Evolutionary conservation across 2,113 vertebrate species (phyloP).

Genomic region (Nansenia antarctica): DNA sequence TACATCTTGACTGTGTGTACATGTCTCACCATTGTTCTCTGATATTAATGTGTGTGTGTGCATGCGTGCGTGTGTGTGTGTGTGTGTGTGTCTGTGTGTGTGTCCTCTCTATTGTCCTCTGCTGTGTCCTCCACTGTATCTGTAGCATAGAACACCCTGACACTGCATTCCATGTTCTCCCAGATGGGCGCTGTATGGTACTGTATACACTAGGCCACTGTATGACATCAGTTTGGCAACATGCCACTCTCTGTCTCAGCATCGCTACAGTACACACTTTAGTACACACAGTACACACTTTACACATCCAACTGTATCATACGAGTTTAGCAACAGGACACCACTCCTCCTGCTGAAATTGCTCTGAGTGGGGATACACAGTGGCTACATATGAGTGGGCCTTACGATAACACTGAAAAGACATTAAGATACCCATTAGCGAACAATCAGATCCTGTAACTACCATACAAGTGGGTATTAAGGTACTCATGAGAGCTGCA

Average conservation of each 20-base stretch:
- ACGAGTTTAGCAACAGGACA: not conserved
- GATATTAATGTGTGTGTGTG: not conserved
- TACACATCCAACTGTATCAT: not conserved
- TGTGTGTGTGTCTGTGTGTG: not conserved
- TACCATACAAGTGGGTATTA: conserved; percentile 17
- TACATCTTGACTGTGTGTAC: too few relatives aligned
- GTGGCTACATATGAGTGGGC: not conserved
- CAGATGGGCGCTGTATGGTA: not conserved
- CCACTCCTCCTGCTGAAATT: not conserved
- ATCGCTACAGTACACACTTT: too few relatives aligned
- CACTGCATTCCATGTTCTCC: not conserved
- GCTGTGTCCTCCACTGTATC: not conserved
- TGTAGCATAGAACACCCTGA: not conserved
- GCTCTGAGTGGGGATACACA: not conserved
- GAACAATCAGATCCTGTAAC: conserved; percentile 14
- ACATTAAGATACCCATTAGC: conserved; percentile 31
- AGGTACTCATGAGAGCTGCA: conserved; percentile 8
- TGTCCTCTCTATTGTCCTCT: not conserved
- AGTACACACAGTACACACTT: too few relatives aligned
- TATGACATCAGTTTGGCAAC: conserved; percentile 1
- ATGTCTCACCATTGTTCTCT: conserved; percentile 6
- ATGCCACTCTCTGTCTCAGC: not conserved
- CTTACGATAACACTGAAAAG: conserved; percentile 29
- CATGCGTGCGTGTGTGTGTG: not conserved
- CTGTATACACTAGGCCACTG: not conserved